Evolutionary conservation across 2,113 vertebrate genomes (phyloP).

Genomic region (Myxocyprinus asiaticus): DNA sequence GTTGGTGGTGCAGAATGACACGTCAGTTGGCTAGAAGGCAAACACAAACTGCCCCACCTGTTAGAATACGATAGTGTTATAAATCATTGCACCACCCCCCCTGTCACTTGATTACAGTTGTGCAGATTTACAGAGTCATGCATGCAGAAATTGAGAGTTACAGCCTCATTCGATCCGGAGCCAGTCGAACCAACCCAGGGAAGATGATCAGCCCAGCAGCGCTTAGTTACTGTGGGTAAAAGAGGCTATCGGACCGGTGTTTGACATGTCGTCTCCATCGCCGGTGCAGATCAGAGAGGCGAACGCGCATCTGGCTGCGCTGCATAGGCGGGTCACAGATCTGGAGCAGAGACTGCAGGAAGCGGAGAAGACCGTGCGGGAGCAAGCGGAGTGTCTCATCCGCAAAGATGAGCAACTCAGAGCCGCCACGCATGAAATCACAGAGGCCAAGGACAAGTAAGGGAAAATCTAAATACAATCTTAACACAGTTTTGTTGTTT

Average conservation of each 20-base stretch:
- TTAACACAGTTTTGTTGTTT: neutral
- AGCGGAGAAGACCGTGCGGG: conserved; percentile 74
- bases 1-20: conserved; percentile 24
- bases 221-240: neutral
- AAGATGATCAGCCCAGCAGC: conserved; percentile 5
- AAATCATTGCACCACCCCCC: neutral
- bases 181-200: neutral
- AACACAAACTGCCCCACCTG: neutral
- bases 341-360: conserved; percentile 73
- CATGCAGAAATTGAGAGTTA: neutral
- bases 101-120: neutral
- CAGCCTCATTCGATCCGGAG: neutral
- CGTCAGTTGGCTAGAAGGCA: conserved; percentile 34
- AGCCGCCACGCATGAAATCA: conserved; percentile 67
- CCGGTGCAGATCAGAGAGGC: conserved; percentile 79
- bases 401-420: conserved; percentile 76
- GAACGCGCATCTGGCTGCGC: conserved; percentile 78
- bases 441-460: conserved; percentile 76
- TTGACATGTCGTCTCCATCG: conserved; percentile 73
- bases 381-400: conserved; percentile 78
- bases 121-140: neutral
- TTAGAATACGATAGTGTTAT: neutral
- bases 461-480: conserved; percentile 1
- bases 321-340: conserved; percentile 74
- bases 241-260: neutral